Evolutionary conservation across 2,888 invertebrate species (phyloP).

Genomic region (Elmis aenea): DNA sequence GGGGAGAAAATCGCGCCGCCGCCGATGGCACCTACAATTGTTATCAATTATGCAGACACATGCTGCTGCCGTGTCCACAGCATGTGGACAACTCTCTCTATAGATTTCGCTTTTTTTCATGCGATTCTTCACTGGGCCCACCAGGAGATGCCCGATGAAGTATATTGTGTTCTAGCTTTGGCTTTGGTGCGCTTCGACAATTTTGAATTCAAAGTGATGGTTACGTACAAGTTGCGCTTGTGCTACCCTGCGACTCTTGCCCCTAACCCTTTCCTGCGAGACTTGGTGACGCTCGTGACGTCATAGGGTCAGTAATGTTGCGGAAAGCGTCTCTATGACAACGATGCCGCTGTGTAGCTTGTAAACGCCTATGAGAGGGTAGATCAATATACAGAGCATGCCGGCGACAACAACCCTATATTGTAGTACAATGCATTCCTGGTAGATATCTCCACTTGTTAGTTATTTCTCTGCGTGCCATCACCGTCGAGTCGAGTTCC

Average conservation of each 20-base stretch:
- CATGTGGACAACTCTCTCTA: conserved; percentile 5
- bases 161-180: conserved; percentile 3
- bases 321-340: conserved; percentile 43
- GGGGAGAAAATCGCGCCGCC: conserved; percentile 27
- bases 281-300: conserved; percentile 43
- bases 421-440: too few species aligned
- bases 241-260: conserved; percentile 44
- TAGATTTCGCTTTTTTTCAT: background rate
- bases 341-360: conserved; percentile 33
- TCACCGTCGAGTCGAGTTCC: too few species aligned
- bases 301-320: conserved; percentile 44
- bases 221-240: conserved; percentile 17
- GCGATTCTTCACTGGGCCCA: background rate
- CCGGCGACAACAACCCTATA: too few species aligned
- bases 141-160: conserved; percentile 2
- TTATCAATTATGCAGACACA: conserved; percentile 29
- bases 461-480: too few species aligned
- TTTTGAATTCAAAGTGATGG: conserved; percentile 19
- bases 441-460: too few species aligned
- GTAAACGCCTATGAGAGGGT: conserved; percentile 7
- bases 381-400: conserved; percentile 15
- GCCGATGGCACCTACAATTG: conserved; percentile 24
- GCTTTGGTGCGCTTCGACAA: conserved; percentile 18
- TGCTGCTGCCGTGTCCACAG: conserved; percentile 13
- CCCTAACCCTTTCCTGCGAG: conserved; percentile 53